phyloP scores from a whole-genome alignment of 2,797 vertebrate species.

The Neopelma chrysocephalum region DNA sequence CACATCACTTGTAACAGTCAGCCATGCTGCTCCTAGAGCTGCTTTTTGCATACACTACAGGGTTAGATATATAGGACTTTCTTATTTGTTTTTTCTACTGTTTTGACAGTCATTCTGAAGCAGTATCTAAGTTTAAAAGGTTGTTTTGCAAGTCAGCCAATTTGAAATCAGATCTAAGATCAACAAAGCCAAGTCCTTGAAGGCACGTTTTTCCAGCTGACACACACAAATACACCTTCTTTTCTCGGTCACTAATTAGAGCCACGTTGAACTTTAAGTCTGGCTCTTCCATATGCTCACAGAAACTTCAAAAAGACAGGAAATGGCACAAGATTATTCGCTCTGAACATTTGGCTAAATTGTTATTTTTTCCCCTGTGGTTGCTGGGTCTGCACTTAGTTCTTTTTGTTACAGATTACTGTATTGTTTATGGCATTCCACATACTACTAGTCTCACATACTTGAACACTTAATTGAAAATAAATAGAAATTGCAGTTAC shows the following conservation, averaged over 20 bases:
- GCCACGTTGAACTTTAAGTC: not conserved
- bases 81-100: not conserved
- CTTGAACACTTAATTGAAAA: not conserved
- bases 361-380: accelerated
- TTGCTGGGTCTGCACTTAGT: not conserved
- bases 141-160: conserved; percentile 15
- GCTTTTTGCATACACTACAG: not conserved
- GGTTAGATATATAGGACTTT: not conserved
- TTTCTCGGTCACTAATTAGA: conserved; percentile 23
- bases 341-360: not conserved
- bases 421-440: not conserved
- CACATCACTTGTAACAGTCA: not conserved
- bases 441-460: not conserved
- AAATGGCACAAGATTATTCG: not conserved
- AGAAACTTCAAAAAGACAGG: not conserved
- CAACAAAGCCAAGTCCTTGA: not conserved
- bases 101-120: conserved; percentile 28
- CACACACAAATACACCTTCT: conserved; percentile 23
- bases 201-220: conserved; percentile 44
- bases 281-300: not conserved
- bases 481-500: not conserved
- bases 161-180: conserved; percentile 41
- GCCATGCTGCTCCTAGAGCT: not conserved
- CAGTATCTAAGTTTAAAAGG: conserved; percentile 11
- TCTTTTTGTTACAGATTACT: not conserved